Base-by-base conservation (phyloP, 2,113 vertebrate species). In the Tichodroma muraria region DNA sequence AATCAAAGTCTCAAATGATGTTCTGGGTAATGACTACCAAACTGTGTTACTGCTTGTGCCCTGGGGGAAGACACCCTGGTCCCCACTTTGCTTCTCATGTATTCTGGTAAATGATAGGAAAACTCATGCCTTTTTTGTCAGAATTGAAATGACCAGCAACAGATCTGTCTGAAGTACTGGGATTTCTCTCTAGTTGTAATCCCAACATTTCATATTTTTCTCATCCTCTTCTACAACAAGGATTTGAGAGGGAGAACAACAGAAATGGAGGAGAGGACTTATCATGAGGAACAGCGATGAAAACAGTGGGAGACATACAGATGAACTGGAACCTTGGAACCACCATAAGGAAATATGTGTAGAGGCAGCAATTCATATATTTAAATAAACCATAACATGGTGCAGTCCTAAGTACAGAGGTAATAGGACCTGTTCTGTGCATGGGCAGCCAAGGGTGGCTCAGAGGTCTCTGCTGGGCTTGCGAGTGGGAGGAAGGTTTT, bases 1-100 rank as follows among this genome's bases (percentile, higher is more conserved):
- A 97, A 97, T 79, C 61, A 23, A 76, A 95, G 65, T 86, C 94
- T 94, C 59, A 90, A 5, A 72, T 80, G 69, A 12, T 91, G 22
- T 7, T 49, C 35, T 65, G 54, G 64, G 27, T 82, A 87, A 37
- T n/a, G 75, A 76, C n/a, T 80, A 54, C 65, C 63, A 92, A 96
- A 78, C 20, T 68, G 18, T 40, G 40, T 86, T 84, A 61, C 25
- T 81, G 35, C 28, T 84, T 89, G 38, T 87, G 37, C 31, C 54
- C 33, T 3, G 2, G 13, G 57, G 59, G 16, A 89, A 85, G 72
- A 65, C 33, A 80, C 22, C 42, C 23, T 57, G 15, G 37, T 95
- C 53, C 57, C 42, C 64, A 72, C 50, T 85, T 86, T 94, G 35
- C 61, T 90, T 77, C 79, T 78, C n/a, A 47, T 40, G 18, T 60